Base-by-base conservation (phyloP, 2,113 vertebrate genomes). In the Trematomus loennbergii region DNA sequence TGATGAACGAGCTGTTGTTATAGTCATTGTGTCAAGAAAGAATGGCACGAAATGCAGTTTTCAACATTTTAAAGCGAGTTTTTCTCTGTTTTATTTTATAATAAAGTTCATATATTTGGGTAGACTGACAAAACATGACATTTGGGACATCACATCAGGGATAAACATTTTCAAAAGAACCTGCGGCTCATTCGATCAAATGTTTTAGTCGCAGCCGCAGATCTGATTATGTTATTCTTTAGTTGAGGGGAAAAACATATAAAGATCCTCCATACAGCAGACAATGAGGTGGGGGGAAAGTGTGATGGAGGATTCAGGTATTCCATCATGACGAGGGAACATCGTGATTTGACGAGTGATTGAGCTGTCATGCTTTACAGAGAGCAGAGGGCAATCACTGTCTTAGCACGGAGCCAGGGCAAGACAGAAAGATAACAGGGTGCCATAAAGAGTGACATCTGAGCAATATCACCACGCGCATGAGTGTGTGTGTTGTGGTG, bases 391-490 rank as follows among this genome's bases (percentile, higher is more conserved):
- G 79, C 88, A 90, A 92, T 91, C 90, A 92, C 71, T 1, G 64
- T 58, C 88, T 89, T 89, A 90, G 89, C 89, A 72, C 61, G 25
- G 43, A 64, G 63, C 48, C 48, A 16, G 55, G 66, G 81, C 40
- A n/a, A 79, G 87, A 86, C 20, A 43, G 78, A 63, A 54, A 91
- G 88, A 93, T 93, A 92, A 92, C 87, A 89, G 88, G 85, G 57
- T 88, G 87, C 86, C 89, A 90, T 92, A 89, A 89, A 90, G 76
- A 45, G 3, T 63, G 84, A 69, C 84, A 55, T 78, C 82, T 55
- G 73, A 88, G 75, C 68, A 59, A 36, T 33, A 65, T 66, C 36
- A 12, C 40, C 57, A 50, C 16, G 69, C 25, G 74, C 50, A 53
- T 59, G 61, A 46, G 61, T 62, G 59, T 36, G 59, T n/a, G n/a